These are phyloP conservation scores for Brachionus rubens DNA, from an alignment of 1,140 invertebrate genomes.

Conservation along the genomic window DNA sequence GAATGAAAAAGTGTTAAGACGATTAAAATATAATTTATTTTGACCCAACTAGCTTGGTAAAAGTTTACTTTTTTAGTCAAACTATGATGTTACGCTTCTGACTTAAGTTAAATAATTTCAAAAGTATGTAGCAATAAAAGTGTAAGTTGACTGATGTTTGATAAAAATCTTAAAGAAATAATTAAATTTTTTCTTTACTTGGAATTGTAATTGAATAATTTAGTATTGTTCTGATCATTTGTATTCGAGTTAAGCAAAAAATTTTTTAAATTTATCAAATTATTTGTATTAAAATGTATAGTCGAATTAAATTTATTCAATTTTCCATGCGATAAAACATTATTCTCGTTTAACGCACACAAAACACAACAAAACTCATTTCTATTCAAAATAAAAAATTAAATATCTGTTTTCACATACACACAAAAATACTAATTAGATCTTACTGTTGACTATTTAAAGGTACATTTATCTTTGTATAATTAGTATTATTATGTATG, in stretches of 20 bases:
- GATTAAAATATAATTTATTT: no score
- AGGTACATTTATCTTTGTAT: no score
- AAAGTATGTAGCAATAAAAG: no score
- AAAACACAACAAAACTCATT: constrained; percentile 53
- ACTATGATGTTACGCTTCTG: no score
- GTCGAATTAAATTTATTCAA: constrained; percentile 3
- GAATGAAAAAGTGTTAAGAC: no score
- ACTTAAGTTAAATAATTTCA: no score
- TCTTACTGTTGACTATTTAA: constrained; percentile 2
- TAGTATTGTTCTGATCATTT: neutral
- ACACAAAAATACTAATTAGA: no score
- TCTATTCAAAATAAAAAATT: constrained; percentile 50
- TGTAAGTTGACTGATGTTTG: no score
- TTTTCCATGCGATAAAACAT: neutral
- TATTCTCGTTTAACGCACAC: neutral
- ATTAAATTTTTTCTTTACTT: constrained; percentile 8
- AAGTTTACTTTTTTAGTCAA: no score
- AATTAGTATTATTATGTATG: no score
- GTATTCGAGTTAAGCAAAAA: constrained; percentile 18
- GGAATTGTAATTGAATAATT: neutral
- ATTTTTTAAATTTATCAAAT: constrained; percentile 28
- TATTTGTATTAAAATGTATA: constrained; percentile 17
- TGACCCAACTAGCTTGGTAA: no score
- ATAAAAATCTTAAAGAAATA: neutral
- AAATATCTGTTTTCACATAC: constrained; percentile 5